A percentile compares a stretch with the other conserved stretches of the same genome.
Evolutionary conservation across 2,113 vertebrate species (phyloP).

Genomic region (Saguinus imperator): DNA sequence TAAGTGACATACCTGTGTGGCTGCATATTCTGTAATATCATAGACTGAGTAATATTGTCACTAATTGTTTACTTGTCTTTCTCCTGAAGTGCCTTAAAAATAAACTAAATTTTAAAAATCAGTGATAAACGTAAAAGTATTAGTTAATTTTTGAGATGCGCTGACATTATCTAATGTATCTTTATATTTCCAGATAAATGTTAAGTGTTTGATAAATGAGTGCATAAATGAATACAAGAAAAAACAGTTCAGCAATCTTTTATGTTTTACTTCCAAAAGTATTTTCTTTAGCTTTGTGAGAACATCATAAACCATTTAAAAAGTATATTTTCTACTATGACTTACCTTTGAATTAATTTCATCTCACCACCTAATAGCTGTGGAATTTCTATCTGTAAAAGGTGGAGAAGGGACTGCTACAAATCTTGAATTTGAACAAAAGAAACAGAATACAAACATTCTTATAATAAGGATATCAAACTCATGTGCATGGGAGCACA

Average conservation of each 20-base stretch:
- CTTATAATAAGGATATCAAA: not conserved
- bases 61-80: not conserved
- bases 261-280: not conserved
- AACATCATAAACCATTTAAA: not conserved
- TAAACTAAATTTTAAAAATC: not conserved
- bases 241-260: not conserved
- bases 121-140: not conserved
- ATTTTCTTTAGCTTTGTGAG: not conserved
- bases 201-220: not conserved
- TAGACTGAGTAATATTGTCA: not conserved
- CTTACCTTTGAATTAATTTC: not conserved
- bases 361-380: not conserved
- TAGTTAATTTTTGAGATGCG: not conserved
- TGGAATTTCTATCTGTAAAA: not conserved
- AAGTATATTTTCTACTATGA: not conserved
- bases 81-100: not conserved
- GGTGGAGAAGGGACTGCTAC: not conserved
- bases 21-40: not conserved
- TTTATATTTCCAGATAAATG: not conserved
- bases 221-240: not conserved
- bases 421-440: not conserved
- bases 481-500: not conserved
- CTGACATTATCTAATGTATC: not conserved
- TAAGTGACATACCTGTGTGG: not conserved
- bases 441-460: not conserved